Conservation (phyloP, 2,113 vertebrate genomes). For the Myxocyprinus asiaticus region DNA sequence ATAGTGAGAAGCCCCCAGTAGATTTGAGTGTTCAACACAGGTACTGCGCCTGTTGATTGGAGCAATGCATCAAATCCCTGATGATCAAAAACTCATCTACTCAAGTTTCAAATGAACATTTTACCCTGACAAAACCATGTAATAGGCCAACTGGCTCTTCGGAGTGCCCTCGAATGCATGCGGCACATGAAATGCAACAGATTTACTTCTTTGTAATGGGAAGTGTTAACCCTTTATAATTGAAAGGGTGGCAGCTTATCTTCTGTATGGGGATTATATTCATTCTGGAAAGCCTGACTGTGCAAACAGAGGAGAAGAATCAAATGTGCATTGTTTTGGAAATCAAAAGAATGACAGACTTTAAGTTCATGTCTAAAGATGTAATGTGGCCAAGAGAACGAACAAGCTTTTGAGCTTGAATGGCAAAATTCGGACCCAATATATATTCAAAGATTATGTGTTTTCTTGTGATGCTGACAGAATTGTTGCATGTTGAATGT, state of each 20-base stretch:
- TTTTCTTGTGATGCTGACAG: background rate
- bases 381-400: background rate
- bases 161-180: background rate
- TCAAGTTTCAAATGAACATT: too few relatives aligned
- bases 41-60: background rate
- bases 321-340: background rate
- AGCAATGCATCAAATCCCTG: background rate
- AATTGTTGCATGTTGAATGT: background rate
- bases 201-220: constrained; percentile 18
- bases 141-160: background rate
- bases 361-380: background rate
- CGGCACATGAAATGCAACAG: constrained; percentile 13
- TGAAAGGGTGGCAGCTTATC: constrained; percentile 24
- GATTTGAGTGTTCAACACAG: constrained; percentile 1
- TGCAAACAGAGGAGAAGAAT: constrained; percentile 8
- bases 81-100: background rate
- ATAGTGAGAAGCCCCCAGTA: background rate
- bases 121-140: too few relatives aligned
- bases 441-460: background rate
- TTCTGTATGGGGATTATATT: background rate
- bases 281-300: constrained; percentile 3
- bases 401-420: background rate
- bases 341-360: background rate
- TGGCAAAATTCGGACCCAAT: background rate
- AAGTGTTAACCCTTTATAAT: constrained; percentile 34